phyloP scores from a whole-genome alignment of 2,888 invertebrate species.

The Limnephilus rhombicus region DNA sequence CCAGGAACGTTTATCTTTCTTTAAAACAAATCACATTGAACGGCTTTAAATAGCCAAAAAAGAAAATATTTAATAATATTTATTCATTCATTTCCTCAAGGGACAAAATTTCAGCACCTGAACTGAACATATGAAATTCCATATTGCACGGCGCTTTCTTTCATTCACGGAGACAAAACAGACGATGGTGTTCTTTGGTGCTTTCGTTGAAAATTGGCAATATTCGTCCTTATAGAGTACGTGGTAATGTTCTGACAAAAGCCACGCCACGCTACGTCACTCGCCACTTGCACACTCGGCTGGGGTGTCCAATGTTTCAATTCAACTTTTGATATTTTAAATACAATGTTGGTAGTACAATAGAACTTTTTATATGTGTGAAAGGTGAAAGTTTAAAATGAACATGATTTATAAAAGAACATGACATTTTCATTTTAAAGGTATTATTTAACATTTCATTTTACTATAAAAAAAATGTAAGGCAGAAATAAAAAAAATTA shows the following conservation, averaged over 20 bases:
- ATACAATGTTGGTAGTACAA: background rate
- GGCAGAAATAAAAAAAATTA: no score
- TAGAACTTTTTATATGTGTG: background rate
- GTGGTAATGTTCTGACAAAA: constrained; percentile 63
- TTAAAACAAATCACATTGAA: no score
- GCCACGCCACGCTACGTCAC: constrained; percentile 55
- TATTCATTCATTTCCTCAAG: background rate
- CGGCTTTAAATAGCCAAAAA: background rate
- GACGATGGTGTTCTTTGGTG: constrained; percentile 6
- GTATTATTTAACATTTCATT: no score
- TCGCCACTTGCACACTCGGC: background rate
- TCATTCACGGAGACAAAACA: constrained; percentile 13
- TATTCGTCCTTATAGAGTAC: constrained; percentile 60
- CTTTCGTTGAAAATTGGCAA: constrained; percentile 61
- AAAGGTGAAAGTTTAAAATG: no score
- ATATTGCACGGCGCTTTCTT: constrained; percentile 18
- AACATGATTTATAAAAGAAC: no score
- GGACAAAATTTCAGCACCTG: background rate
- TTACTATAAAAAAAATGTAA: no score
- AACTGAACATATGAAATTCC: constrained; percentile 20
- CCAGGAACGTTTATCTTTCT: no score
- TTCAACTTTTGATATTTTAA: background rate
- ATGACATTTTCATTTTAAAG: no score
- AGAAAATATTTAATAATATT: background rate
- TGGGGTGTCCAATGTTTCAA: background rate